These are phyloP conservation scores for Climacteris rufus DNA, from an alignment of 2,113 vertebrate species.

Conservation along the genomic window DNA sequence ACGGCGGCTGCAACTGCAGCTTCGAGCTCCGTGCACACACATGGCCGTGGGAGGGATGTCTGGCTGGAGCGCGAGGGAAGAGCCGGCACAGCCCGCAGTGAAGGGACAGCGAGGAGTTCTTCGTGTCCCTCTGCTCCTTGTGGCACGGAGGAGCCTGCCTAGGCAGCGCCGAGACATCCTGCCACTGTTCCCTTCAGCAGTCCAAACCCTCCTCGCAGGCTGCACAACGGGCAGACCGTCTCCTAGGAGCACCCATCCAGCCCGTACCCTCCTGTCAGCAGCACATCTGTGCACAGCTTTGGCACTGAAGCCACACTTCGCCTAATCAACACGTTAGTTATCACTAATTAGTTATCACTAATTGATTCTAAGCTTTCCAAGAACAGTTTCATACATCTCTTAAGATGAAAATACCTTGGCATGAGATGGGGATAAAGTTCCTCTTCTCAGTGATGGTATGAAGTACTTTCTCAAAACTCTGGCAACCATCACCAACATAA, in stretches of 20 bases:
- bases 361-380: neutral
- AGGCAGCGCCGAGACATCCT: accelerated
- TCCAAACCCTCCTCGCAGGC: neutral
- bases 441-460: neutral
- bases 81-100: accelerated
- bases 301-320: neutral
- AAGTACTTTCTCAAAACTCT: neutral
- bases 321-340: neutral
- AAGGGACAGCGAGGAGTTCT: accelerated
- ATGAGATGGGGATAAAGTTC: neutral
- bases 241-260: accelerated
- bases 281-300: no score
- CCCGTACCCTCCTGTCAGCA: accelerated
- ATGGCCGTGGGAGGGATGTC: no score
- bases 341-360: no score
- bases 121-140: accelerated
- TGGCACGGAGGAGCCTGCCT: accelerated
- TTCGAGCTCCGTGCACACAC: accelerated
- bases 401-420: neutral
- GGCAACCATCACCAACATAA: accelerated
- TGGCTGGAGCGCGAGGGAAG: accelerated
- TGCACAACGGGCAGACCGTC: neutral
- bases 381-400: neutral
- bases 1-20: accelerated
- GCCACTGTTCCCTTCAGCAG: neutral